phyloP scores from a whole-genome alignment of 2,113 vertebrate species.

The Columbina picui region DNA sequence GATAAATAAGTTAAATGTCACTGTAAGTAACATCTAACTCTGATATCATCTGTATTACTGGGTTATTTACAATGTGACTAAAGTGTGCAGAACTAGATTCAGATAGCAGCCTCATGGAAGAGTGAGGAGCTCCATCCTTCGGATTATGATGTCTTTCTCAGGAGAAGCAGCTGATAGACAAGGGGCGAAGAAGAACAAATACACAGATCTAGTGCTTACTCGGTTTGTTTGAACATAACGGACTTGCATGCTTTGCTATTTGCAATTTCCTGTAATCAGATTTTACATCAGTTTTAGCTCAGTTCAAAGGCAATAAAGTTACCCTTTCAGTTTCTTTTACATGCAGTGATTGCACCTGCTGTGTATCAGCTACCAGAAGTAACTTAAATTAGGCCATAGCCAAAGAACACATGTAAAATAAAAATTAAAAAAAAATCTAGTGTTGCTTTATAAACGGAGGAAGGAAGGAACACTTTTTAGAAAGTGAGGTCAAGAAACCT shows the following conservation, averaged over 20 bases:
- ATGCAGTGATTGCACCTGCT: neutral
- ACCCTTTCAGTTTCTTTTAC: neutral
- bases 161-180: neutral
- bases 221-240: neutral
- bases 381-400: neutral
- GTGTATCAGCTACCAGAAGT: neutral
- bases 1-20: neutral
- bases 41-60: neutral
- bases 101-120: neutral
- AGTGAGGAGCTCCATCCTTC: neutral
- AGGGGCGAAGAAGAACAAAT: neutral
- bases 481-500: neutral
- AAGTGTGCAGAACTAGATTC: neutral
- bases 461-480: neutral
- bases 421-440: neutral
- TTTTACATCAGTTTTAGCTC: neutral
- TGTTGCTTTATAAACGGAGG: neutral
- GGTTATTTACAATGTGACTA: neutral
- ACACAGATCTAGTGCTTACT: neutral
- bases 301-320: neutral
- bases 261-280: neutral
- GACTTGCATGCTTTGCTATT: neutral
- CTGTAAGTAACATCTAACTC: neutral
- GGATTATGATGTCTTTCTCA: neutral
- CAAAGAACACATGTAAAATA: neutral